Evolutionary conservation across 1,140 invertebrate species (phyloP).

Genomic region (Archegozetes longisetosus): DNA sequence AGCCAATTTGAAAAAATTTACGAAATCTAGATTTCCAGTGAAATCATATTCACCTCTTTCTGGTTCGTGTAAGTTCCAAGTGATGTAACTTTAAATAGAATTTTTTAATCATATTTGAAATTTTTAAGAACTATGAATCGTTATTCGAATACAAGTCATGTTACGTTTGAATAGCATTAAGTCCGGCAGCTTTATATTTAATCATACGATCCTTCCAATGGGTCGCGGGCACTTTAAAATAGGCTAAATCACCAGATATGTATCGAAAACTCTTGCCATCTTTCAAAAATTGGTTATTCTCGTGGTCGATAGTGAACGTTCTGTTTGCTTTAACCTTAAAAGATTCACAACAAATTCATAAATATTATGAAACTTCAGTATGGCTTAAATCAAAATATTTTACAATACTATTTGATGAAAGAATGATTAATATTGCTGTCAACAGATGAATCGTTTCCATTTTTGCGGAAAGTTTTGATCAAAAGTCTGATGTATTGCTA

Average conservation of each 20-base stretch:
- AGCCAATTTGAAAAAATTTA: constrained; percentile 49
- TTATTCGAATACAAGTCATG: not conserved
- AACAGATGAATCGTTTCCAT: too few species aligned
- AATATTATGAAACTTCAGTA: too few species aligned
- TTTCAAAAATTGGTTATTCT: constrained; percentile 39
- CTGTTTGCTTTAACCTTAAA: too few species aligned
- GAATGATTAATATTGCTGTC: too few species aligned
- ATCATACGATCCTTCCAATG: constrained; percentile 67
- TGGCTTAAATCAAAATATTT: too few species aligned
- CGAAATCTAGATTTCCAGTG: too few species aligned
- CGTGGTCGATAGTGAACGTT: constrained; percentile 31
- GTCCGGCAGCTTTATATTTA: constrained; percentile 65
- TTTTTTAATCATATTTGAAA: too few species aligned
- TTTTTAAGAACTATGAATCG: too few species aligned
- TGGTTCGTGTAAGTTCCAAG: constrained; percentile 82
- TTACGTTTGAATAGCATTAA: constrained; percentile 68
- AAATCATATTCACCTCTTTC: constrained; percentile 48
- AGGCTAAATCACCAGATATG: constrained; percentile 75
- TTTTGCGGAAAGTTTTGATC: too few species aligned
- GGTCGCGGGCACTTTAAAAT: constrained; percentile 60
- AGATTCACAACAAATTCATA: too few species aligned
- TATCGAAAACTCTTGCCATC: constrained; percentile 65
- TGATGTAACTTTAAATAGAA: constrained; percentile 45
- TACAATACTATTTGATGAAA: too few species aligned
- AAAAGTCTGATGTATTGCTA: too few species aligned